Evolutionary conservation across 2,888 invertebrate species (phyloP), one percentile per base, ranked within the genome.

Genomic region (Xanthorhoe spadicearia): DNA sequence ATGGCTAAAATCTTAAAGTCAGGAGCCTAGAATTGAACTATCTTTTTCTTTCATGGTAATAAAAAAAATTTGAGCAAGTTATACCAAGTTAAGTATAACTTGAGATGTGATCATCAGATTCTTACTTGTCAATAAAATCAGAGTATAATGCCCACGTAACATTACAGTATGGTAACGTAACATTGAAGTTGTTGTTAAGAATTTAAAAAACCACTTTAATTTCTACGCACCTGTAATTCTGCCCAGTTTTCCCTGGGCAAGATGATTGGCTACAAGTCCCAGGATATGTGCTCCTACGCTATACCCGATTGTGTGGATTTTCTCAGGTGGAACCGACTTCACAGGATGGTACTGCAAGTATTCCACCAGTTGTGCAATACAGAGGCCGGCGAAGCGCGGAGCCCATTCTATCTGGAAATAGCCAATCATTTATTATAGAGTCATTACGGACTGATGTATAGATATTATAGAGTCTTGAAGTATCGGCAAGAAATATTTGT

Each of bases 251-350:
- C 97, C 97, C 77, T 95, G 94, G 52, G 94, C 89, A 48, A 97
- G 83, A 77, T 96, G 96, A 84, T 97, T 97, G 46, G 97, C 96
- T 0, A 97, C 96, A 51, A 97, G 91, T 0, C 97, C 97, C 5
- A 97, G 95, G 66, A 97, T 97, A 79, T 97, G 97, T 0, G 97
- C 97, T 0, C 97, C 97, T 23, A 97, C 96, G 83, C 97, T 97
- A 88, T 97, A 97, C 0, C 97, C 97, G 64, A 97, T 96, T 0
- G 97, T 94, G 83, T 97, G 97, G 43, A 97, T 84, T 66, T 94
- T 94, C 80, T 97, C 96, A 0, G 97, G 96, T 32, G 93, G 94
- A 0, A 96, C 95, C 0, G 97, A 95, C 73, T 97, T 94, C 61
- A 80, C 79, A 0, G 97, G 97, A 88, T 97, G 97, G 64, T 95